phyloP scores from a whole-genome alignment of 2,113 vertebrate genomes.

The Turnix velox region DNA sequence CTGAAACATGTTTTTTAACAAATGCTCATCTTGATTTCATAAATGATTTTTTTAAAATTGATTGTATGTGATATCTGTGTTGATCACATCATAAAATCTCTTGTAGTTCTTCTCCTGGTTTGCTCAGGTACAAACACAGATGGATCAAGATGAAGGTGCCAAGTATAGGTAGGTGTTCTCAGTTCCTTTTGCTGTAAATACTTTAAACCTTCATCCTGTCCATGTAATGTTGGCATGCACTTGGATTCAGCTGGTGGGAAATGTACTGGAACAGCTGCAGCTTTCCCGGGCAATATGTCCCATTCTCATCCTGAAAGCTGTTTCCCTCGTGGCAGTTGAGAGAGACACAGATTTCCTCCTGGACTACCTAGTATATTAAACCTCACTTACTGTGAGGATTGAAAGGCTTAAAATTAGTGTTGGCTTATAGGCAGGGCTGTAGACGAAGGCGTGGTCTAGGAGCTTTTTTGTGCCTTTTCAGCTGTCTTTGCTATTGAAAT shows the following conservation, averaged over 20 bases:
- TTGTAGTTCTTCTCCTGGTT: slow-evolving; percentile 97
- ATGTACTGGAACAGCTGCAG: neutral
- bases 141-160: slow-evolving; percentile 91
- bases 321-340: neutral
- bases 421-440: neutral
- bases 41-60: neutral
- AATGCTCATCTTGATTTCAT: neutral
- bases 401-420: neutral
- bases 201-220: neutral
- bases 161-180: slow-evolving; percentile 84
- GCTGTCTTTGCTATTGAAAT: neutral
- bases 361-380: neutral
- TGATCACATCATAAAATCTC: slow-evolving; percentile 47
- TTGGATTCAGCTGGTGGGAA: neutral
- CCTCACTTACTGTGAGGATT: no score
- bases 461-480: neutral
- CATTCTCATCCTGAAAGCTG: neutral
- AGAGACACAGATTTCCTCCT: neutral
- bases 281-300: neutral
- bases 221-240: accelerated
- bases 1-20: neutral
- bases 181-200: neutral
- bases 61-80: neutral
- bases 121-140: slow-evolving; percentile 88
- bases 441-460: neutral